Evolutionary conservation across 2,113 vertebrate genomes (phyloP), one percentile per base, ranked within the genome.

Genomic region (Willisornis vidua): DNA sequence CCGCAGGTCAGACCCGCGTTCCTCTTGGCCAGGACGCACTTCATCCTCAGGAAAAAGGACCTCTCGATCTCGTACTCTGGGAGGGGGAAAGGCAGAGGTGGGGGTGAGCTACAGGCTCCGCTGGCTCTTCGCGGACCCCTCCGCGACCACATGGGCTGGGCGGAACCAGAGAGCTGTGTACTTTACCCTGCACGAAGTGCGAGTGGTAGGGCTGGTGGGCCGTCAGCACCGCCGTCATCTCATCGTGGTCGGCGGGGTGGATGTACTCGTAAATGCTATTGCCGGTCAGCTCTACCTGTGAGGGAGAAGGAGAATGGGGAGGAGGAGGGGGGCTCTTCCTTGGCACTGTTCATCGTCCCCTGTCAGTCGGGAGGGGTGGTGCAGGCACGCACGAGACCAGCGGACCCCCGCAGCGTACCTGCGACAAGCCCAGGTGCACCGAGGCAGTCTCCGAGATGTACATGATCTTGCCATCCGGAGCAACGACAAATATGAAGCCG

Each of bases 391-490:
- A 11, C 2, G 8, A 24, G 16, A 14, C 12, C 24, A 37, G 35
- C 45, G 52, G 73, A 84, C 2, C 35, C 14, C 43, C 70, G 12
- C 84, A 46, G 43, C 96, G 33, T 98, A 99, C 99, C 99, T 99
- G 99, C 55, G 99, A 99, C 96, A 99, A 98, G 80, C 99, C 99
- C 97, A 99, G 95, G 93, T 99, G 99, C 72, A 99, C 99, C 1
- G 99, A 99, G 9, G 99, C 99, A 0, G 99, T 99, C 97, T 99
- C 99, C 6, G 99, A 99, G 94, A 99, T 99, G 97, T 99, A 99
- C 99, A 99, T 99, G 92, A 99, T 99, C 97, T 99, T 99, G 46
- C 99, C 99, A 78, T 99, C 99, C 6, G 99, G 99, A 81, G 99
- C 99, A n/a, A 99, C 99, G 51, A 99, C 99, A 52, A 99, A 99